Conservation (phyloP, 2,888 invertebrate genomes). For the Dascillus cervinus region DNA sequence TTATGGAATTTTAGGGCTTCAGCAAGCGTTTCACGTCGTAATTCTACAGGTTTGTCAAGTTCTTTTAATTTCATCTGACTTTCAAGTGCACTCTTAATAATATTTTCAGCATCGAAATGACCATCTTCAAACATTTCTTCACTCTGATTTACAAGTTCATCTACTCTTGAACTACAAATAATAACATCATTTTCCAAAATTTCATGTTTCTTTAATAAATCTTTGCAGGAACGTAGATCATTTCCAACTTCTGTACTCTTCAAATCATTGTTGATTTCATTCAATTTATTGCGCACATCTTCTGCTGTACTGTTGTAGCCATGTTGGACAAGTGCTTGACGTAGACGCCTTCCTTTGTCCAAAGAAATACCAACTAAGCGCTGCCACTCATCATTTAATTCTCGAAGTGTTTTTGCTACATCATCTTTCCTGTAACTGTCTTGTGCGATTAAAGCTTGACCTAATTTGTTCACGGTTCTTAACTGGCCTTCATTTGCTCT, state of each 20-base stretch:
- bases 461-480: constrained; percentile 74
- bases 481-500: constrained; percentile 91
- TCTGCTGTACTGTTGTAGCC: constrained; percentile 74
- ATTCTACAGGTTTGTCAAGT: constrained; percentile 63
- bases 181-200: constrained; percentile 78
- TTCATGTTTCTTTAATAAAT: constrained; percentile 84
- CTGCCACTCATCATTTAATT: constrained; percentile 73
- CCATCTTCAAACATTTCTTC: constrained; percentile 88
- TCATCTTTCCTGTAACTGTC: constrained; percentile 64
- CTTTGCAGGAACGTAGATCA: constrained; percentile 87
- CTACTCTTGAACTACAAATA: constrained; percentile 75
- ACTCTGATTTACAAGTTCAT: constrained; percentile 69
- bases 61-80: constrained; percentile 63
- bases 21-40: constrained; percentile 69
- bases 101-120: constrained; percentile 88
- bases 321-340: constrained; percentile 85
- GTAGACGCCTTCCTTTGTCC: constrained; percentile 62
- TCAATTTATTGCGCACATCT: constrained; percentile 79
- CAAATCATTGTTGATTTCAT: constrained; percentile 74
- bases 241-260: constrained; percentile 76
- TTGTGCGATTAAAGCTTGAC: constrained; percentile 63
- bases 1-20: constrained; percentile 83
- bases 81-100: constrained; percentile 67
- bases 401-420: constrained; percentile 58
- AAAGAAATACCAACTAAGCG: constrained; percentile 59